phyloP scores from a whole-genome alignment of 2,113 vertebrate genomes.

The Mesoclemmys tuberculata region DNA sequence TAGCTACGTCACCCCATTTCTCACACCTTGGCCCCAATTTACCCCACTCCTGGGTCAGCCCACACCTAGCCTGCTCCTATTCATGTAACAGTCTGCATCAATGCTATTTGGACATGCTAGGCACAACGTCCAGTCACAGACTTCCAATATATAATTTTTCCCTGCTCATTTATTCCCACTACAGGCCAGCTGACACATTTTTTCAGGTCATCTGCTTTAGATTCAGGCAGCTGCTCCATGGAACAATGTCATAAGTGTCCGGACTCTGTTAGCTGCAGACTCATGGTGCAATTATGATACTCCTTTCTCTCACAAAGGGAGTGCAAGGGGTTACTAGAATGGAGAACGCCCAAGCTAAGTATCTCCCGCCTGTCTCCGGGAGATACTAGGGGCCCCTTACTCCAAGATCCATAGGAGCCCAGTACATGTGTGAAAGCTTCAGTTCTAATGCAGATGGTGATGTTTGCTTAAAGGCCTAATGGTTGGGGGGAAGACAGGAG shows the following conservation, averaged over 20 bases:
- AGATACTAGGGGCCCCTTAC: neutral
- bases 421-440: neutral
- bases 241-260: neutral
- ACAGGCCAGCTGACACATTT: neutral
- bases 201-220: fast-evolving
- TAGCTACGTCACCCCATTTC: no score
- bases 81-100: neutral
- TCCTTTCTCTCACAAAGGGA: neutral
- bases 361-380: fast-evolving
- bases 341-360: neutral
- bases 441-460: neutral
- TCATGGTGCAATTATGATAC: neutral
- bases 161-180: neutral
- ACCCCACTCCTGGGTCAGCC: no score
- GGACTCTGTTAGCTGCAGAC: neutral
- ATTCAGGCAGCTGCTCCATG: neutral
- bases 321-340: neutral
- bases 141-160: neutral
- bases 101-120: neutral
- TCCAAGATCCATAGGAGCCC: neutral
- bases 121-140: neutral
- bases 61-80: neutral
- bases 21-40: no score
- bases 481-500: neutral
- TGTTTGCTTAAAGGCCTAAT: neutral